Base-by-base conservation (phyloP, 2,888 invertebrate species). In the Balanococcus diminutus region DNA sequence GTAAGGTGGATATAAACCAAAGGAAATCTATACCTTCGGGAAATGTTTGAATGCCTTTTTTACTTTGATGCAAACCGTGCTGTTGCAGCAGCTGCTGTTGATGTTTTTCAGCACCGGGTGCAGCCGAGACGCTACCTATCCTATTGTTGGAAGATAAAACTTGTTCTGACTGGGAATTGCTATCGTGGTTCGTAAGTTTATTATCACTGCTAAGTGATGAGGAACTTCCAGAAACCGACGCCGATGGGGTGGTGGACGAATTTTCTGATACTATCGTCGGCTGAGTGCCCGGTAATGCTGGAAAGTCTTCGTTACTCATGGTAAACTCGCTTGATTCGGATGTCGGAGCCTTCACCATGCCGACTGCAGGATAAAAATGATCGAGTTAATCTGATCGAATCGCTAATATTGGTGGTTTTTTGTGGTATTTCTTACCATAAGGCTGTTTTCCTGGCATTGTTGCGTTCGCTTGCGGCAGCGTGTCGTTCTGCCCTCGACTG, bases 221-320 rank as follows among this genome's bases (percentile, higher is more conserved):
- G 82, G 82, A 82, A 86, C 86, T 86, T 32, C 84, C 84, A 81
- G 84, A 84, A 81, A 86, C 84, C 56, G 84, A 56, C 32, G 86
- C 67, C 25, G 87, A 87, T 84, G 87, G 84, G 42, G 87, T 87
- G 42, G 28, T 82, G 84, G 87, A 86, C 85, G 85, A 85, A 86
- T 79, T 86, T 79, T 84, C 86, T 79, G 84, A 79, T 86, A 86
- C 86, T 82, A 72, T 86, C 86, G 87, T 87, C 84, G 87, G 87
- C 89, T 95, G 95, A 88, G 96, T 96, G 89, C 99, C 99, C 88
- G 99, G 99, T 90, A 99, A 92, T 90, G 99, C 99, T 89, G 99
- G 99, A 91, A 99, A 99, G 92, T 99, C 99, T 92, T 99, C 99
- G 89, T 96, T 97, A 89, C 98, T 98, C 95, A 99, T 99, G 89